Base-by-base conservation (phyloP, 35 echinoderm and acorn worm genomes). In the Ophiothrix spiculata region DNA sequence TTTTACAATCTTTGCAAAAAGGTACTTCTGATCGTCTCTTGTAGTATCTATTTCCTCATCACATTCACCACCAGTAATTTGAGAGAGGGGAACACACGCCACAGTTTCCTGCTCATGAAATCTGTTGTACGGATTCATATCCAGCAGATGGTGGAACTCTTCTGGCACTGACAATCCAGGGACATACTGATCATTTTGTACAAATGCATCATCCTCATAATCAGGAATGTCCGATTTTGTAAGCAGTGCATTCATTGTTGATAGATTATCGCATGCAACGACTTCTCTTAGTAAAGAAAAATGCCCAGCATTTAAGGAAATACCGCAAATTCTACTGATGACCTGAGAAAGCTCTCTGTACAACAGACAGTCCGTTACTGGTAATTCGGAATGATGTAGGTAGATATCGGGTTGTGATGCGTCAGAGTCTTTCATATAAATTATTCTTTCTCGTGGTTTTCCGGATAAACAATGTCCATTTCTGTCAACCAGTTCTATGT, bases 81-180 rank as follows among this genome's bases (percentile, higher is more conserved):
- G 39, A 25, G 21, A 36, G 34, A 77, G 63, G 37, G 75, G 54
- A 56, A 38, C 80, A 17, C 78, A 90, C 0, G n/a, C 88, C 15
- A 90, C 75, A n/a, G 37, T 84, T 42, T 90, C 88, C 0, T 25
- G 69, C 64, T 37, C 23, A 4, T 35, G 14, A 36, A 84, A 78
- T 33, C 38, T 56, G 60, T 76, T 84, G 80, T 81, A 90, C 4
- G 76, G 64, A 77, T 90, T 64, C 39, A 75, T 60, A 29, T 90
- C 88, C 19, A 90, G 81, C 33, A 90, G 88, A 29, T 84, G 79
- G 19, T 17, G 28, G 29, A 84, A 39, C 37, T 54, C 54, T 38
- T 31, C 40, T 77, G 81, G 81, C 36, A 90, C 42, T 15, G 40
- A 31, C 40, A n/a, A 36, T 37, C 88, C 88, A 3, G 49, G 73